Percentiles rank a stretch among this genome's conserved stretches.
Conservation (phyloP, 2,113 vertebrate genomes). For the Nasalis larvatus region DNA sequence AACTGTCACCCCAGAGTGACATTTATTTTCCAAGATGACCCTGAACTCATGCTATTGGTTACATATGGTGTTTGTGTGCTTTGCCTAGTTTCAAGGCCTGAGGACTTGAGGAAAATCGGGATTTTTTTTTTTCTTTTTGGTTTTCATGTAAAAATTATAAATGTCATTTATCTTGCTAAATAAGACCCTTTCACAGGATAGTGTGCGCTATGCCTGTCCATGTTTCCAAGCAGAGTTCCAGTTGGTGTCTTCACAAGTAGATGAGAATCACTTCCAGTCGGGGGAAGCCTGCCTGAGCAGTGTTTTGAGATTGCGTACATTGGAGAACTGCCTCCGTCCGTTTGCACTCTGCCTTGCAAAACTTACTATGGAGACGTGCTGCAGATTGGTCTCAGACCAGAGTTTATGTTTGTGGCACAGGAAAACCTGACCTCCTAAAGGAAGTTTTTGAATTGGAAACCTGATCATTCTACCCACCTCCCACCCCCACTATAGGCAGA, state of each 20-base stretch:
- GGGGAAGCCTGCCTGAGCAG: neutral
- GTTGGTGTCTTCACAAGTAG: neutral
- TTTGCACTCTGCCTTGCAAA: too few species aligned
- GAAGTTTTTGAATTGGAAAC: neutral
- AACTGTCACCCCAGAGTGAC: constrained; percentile 63
- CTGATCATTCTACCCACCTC: neutral
- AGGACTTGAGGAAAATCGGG: constrained; percentile 20
- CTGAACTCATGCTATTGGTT: constrained; percentile 34
- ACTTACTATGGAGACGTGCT: neutral
- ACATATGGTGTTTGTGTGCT: constrained; percentile 42
- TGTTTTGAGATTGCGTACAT: accelerated
- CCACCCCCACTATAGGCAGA: neutral
- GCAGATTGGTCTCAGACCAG: too few species aligned
- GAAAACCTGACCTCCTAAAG: neutral
- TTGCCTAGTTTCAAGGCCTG: constrained; percentile 39
- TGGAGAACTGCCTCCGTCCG: accelerated
- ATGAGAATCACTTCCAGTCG: neutral
- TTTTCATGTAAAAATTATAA: neutral
- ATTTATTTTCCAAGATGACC: constrained; percentile 59
- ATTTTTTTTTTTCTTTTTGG: neutral
- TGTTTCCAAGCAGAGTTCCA: neutral
- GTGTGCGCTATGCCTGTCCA: accelerated
- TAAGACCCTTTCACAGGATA: neutral
- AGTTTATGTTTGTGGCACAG: neutral
- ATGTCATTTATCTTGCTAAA: neutral